Evolutionary conservation across 2,888 invertebrate species (phyloP).

Genomic region (Polyommatus iphigenia): DNA sequence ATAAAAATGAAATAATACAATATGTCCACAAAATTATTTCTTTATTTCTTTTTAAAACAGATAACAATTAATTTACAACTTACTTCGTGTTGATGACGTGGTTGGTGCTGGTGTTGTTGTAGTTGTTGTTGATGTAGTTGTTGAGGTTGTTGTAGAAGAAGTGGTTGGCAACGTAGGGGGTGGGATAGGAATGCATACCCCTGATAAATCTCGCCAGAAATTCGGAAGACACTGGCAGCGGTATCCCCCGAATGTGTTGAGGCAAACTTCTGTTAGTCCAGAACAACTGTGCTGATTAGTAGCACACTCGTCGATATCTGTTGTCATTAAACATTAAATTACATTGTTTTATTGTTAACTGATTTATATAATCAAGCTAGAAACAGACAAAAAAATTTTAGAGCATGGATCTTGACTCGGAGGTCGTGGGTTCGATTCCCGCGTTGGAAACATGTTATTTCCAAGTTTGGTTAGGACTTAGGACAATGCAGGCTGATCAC

Average conservation of each 20-base stretch:
- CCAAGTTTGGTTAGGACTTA: too few species aligned
- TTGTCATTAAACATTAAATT: conserved; percentile 37
- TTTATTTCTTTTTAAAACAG: too few species aligned
- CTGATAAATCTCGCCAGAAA: conserved; percentile 83
- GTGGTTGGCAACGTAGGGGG: conserved; percentile 34
- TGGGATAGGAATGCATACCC: conserved; percentile 51
- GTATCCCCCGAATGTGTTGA: conserved; percentile 93
- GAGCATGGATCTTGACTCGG: too few species aligned
- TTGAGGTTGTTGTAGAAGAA: conserved; percentile 36
- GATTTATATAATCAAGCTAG: too few species aligned
- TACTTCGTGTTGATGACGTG: conserved; percentile 39
- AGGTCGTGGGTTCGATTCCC: too few species aligned
- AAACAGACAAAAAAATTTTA: too few species aligned
- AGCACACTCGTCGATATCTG: conserved; percentile 90
- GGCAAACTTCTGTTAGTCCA: conserved; percentile 82
- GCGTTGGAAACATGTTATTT: too few species aligned
- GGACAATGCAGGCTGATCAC: too few species aligned
- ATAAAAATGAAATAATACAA: too few species aligned
- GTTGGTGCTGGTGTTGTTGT: conserved; percentile 45
- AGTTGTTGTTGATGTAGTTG: conserved; percentile 48
- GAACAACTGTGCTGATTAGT: conserved; percentile 81
- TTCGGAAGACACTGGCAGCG: conserved; percentile 89
- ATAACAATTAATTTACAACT: not conserved
- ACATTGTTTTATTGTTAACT: not conserved
- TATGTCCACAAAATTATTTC: too few species aligned